Evolutionary conservation across 2,113 vertebrate species (phyloP).

Genomic region (Microcebus tavaratra): DNA sequence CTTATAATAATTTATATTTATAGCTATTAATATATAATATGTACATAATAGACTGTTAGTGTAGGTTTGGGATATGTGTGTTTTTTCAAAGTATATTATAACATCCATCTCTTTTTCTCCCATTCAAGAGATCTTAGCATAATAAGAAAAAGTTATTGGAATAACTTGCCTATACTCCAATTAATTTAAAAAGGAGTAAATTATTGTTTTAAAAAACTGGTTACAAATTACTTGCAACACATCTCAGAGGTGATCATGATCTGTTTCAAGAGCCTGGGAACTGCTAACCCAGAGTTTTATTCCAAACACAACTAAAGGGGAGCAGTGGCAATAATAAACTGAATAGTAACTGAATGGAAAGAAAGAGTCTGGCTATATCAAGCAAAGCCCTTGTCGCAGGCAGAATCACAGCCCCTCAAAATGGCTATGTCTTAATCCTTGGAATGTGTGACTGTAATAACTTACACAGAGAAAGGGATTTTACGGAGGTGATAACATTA

Average conservation of each 20-base stretch:
- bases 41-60: background rate
- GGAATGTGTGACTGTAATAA: background rate
- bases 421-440: background rate
- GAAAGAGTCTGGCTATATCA: background rate
- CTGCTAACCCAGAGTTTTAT: background rate
- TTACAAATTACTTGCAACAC: background rate
- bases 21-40: background rate
- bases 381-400: background rate
- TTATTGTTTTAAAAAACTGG: background rate
- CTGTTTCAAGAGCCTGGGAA: background rate
- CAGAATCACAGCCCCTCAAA: background rate
- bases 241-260: background rate
- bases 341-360: background rate
- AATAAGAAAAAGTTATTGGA: background rate
- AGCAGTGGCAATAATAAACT: background rate
- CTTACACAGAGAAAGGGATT: background rate
- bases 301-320: background rate
- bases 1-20: background rate
- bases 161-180: background rate
- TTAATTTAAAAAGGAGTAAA: background rate
- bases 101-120: background rate
- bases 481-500: background rate
- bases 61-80: background rate
- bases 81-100: background rate
- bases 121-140: conserved; percentile 3